Evolutionary conservation across 2,113 vertebrate species (phyloP), one percentile per base, ranked within the genome.

Genomic region (Sitta europaea): DNA sequence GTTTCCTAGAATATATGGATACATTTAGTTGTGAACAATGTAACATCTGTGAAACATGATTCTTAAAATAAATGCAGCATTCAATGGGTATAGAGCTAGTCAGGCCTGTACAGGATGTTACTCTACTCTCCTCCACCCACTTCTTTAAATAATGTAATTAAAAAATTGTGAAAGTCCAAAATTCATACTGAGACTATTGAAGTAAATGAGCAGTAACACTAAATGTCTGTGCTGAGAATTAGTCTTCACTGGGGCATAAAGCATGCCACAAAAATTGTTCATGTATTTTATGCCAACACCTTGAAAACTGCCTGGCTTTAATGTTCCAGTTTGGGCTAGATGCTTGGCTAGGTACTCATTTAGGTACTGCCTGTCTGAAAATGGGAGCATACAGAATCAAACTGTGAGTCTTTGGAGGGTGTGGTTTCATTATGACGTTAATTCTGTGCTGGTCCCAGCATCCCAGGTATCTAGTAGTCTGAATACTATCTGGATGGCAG

Each of bases 1-100:
- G 66, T 55, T 94, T 78, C 74, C 36, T 73, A 84, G 71, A 94
- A 91, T 86, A 84, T 36, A 82, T 82, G 74, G 50, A 85, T 91
- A 92, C n/a, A 81, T 94, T 91, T 94, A 95, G 61, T 63, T 91
- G 48, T 91, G 91, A 94, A 95, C 92, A 95, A 89, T 96, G 66
- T 85, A 91, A 89, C 53, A 77, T 94, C 92, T 96, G 93, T 96
- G 92, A 91, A 96, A 87, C 91, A 63, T 40, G 36, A 65, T 84
- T 94, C 89, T 85, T 95, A 95, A 94, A 97, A 94, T 95, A 88
- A 90, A 81, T 79, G 36, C 61, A 38, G 57, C 83, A 85, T 94
- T 94, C 67, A 94, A 42, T 93, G 92, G 55, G 13, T 75, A 48
- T 67, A 66, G 42, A 8, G 2, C 57, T 81, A 77, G 38, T 88